Conservation (phyloP, 2,113 vertebrate genomes). For the Ramphastos sulfuratus region DNA sequence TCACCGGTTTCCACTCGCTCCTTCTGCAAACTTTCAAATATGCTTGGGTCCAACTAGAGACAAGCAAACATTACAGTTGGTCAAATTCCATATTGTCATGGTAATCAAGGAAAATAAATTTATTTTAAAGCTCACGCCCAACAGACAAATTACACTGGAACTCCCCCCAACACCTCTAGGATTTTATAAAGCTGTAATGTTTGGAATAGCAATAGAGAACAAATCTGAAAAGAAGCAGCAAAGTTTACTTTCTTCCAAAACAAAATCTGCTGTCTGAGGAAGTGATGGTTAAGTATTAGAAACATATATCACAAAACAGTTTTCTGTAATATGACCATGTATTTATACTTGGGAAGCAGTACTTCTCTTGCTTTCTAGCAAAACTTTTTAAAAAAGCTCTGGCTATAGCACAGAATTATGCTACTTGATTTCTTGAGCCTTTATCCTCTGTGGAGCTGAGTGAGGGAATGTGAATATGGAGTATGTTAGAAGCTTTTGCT, state of each 20-base stretch:
- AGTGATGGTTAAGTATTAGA: background rate
- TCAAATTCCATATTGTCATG: background rate
- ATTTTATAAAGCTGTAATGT: background rate
- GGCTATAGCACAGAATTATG: background rate
- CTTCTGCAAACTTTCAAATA: constrained; percentile 98
- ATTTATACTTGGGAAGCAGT: background rate
- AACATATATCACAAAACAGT: background rate
- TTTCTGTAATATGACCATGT: background rate
- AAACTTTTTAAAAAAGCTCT: background rate
- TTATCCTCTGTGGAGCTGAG: background rate
- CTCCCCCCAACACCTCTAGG: background rate
- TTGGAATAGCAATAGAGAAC: background rate
- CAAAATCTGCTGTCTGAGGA: background rate
- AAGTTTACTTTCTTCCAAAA: background rate
- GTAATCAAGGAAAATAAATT: background rate
- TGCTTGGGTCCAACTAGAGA: constrained; percentile 93
- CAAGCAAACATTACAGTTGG: background rate
- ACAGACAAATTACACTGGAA: background rate
- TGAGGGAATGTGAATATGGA: background rate
- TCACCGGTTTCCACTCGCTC: constrained; percentile 96
- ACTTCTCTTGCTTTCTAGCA: background rate
- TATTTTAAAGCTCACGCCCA: background rate
- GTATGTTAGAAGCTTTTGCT: background rate
- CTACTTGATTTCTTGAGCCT: background rate
- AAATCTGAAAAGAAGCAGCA: background rate